These are phyloP conservation scores for Vultur gryphus DNA, from an alignment of 2,797 vertebrate genomes.

Conservation along the genomic window DNA sequence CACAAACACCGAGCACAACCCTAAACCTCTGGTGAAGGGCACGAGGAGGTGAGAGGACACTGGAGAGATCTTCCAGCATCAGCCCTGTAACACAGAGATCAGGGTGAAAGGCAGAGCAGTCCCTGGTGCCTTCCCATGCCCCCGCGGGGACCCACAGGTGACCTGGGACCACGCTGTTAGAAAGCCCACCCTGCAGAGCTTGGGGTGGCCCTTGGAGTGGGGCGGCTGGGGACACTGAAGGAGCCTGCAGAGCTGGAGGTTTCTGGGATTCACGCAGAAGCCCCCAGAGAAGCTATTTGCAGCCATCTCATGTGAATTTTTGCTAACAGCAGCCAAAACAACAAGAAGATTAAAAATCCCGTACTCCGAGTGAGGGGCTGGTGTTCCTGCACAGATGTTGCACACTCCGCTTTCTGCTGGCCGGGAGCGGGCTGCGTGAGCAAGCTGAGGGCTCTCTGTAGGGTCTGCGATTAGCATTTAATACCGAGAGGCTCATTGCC, in stretches of 20 bases:
- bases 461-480: neutral
- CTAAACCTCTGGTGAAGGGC: neutral
- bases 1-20: neutral
- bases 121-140: too few species aligned
- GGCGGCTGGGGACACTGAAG: neutral
- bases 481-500: neutral
- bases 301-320: neutral
- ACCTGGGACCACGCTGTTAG: too few species aligned
- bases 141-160: rapidly evolving
- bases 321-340: neutral
- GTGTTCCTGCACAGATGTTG: neutral
- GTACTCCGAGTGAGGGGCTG: rapidly evolving
- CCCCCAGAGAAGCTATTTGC: neutral
- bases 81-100: rapidly evolving
- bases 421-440: neutral
- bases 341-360: too few species aligned
- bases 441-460: neutral
- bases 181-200: neutral
- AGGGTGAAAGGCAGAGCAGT: too few species aligned
- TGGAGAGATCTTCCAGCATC: neutral
- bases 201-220: neutral
- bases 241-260: neutral
- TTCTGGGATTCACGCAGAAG: neutral
- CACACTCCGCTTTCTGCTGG: rapidly evolving
- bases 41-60: neutral